phyloP scores from a whole-genome alignment of 2,113 vertebrate genomes.

The Ivindomyrus marchei region DNA sequence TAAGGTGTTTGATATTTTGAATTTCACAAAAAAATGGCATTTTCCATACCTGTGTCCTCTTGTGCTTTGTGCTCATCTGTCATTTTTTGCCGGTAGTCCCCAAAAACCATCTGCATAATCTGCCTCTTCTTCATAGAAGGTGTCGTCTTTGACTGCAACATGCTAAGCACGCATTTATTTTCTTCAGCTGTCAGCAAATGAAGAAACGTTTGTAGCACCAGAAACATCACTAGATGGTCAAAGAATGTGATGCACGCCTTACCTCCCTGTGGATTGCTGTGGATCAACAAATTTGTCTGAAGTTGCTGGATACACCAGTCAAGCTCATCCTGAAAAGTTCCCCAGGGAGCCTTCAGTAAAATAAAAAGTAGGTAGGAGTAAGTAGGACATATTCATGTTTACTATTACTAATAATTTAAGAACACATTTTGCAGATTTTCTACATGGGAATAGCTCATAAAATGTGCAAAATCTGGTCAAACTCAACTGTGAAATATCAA shows the following conservation, averaged over 20 bases:
- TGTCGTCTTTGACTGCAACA: constrained; percentile 27
- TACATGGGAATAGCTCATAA: background rate
- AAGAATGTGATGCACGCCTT: background rate
- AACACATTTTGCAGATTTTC: background rate
- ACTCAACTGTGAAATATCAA: background rate
- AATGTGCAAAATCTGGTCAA: background rate
- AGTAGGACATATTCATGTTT: background rate
- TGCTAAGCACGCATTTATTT: constrained; percentile 8
- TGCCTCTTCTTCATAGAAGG: constrained; percentile 38
- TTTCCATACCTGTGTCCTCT: constrained; percentile 35
- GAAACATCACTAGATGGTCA: background rate
- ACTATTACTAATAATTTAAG: background rate
- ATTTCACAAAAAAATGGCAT: background rate
- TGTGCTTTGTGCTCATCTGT: constrained; percentile 29
- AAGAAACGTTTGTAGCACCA: background rate
- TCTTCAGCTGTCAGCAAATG: constrained; percentile 33
- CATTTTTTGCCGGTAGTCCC: constrained; percentile 40
- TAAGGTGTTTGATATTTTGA: background rate
- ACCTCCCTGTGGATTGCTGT: constrained; percentile 33
- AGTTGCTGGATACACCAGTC: constrained; percentile 39
- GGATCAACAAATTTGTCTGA: constrained; percentile 30
- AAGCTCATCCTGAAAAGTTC: constrained; percentile 39
- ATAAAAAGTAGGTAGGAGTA: background rate
- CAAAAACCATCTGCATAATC: constrained; percentile 33
- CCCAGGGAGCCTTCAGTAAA: constrained; percentile 26